A percentile compares a stretch with the other conserved stretches of the same genome.
These are phyloP conservation scores for Micronisus gabar DNA, from an alignment of 2,113 vertebrate genomes.

Conservation along the genomic window DNA sequence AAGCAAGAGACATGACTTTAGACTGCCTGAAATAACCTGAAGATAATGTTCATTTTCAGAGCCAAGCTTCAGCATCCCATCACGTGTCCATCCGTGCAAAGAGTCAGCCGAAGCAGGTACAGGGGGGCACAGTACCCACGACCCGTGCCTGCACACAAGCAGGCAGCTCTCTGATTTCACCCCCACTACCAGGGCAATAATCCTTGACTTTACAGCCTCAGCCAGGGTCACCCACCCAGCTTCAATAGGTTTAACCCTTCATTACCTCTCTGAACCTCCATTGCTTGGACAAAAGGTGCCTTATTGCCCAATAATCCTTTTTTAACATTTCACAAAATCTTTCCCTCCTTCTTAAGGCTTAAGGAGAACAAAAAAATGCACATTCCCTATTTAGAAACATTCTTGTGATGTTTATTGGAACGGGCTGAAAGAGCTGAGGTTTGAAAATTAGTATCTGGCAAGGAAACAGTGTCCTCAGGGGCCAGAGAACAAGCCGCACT, in stretches of 20 bases:
- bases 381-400: constrained; percentile 62
- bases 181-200: neutral
- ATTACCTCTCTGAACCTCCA: neutral
- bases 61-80: neutral
- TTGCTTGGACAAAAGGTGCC: rapidly evolving
- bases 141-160: rapidly evolving
- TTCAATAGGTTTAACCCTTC: neutral
- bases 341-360: neutral
- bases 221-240: neutral
- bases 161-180: neutral
- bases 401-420: constrained; percentile 66
- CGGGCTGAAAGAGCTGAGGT: constrained; percentile 60
- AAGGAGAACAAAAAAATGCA: neutral
- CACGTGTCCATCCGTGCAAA: neutral
- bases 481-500: constrained; percentile 48
- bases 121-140: neutral
- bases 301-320: neutral
- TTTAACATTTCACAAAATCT: neutral
- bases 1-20: neutral
- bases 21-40: neutral
- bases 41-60: rapidly evolving
- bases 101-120: rapidly evolving
- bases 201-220: neutral
- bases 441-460: constrained; percentile 66
- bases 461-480: constrained; percentile 65